Conservation (phyloP, 2,888 invertebrate genomes). For the Acronicta leporina region DNA sequence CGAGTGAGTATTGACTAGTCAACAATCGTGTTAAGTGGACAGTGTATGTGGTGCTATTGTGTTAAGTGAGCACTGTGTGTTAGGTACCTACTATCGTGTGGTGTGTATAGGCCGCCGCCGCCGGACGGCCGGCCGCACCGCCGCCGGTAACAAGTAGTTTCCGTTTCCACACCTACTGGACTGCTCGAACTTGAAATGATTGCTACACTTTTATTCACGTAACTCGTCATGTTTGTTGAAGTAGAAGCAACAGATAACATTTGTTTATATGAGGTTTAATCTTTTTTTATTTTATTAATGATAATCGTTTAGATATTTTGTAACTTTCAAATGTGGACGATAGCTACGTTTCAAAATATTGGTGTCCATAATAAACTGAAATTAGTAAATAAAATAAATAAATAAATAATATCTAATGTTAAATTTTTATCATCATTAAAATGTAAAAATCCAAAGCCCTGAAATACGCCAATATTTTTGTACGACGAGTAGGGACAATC, state of each 20-base stretch:
- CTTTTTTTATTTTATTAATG: conserved; percentile 11
- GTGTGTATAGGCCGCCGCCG: neutral
- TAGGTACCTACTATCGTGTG: conserved; percentile 7
- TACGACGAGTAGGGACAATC: too few species aligned
- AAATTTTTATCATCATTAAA: too few species aligned
- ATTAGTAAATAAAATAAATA: too few species aligned
- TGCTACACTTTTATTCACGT: conserved; percentile 51
- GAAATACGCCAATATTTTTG: too few species aligned
- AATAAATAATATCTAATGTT: too few species aligned
- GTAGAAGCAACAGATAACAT: conserved; percentile 28
- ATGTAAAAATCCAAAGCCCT: too few species aligned
- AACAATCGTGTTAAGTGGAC: conserved; percentile 22
- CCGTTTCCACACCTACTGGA: conserved; percentile 45
- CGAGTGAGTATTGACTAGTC: conserved; percentile 1
- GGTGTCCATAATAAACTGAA: too few species aligned
- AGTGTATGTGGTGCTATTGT: neutral
- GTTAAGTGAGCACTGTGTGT: conserved; percentile 13
- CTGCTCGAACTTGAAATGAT: conserved; percentile 50
- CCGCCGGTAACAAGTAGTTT: conserved; percentile 47
- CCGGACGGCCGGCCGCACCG: conserved; percentile 4
- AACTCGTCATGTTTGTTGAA: conserved; percentile 40
- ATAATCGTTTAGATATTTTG: neutral
- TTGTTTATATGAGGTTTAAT: conserved; percentile 19
- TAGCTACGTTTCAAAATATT: neutral
- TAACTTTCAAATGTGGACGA: neutral